These are phyloP conservation scores for Lathamus discolor DNA, from an alignment of 2,113 vertebrate genomes.

Conservation along the genomic window DNA sequence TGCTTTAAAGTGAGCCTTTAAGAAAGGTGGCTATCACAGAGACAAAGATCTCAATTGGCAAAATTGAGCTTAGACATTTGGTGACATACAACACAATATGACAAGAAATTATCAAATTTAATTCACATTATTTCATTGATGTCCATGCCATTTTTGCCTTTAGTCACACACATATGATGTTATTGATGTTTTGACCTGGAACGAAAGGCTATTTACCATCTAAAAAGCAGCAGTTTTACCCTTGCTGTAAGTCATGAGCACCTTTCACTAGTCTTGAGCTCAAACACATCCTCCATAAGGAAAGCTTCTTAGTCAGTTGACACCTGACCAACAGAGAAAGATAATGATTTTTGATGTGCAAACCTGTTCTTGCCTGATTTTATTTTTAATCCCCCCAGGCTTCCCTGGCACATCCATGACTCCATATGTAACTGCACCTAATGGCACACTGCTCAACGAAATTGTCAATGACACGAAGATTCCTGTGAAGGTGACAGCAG, in stretches of 20 bases:
- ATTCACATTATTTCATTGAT: neutral
- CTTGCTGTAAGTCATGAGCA: neutral
- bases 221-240: neutral
- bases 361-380: neutral
- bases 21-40: neutral
- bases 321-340: neutral
- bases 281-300: neutral
- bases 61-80: neutral
- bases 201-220: fast-evolving
- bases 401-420: neutral
- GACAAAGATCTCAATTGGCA: neutral
- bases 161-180: neutral
- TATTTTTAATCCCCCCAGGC: neutral
- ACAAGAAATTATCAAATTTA: neutral
- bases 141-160: neutral
- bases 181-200: neutral
- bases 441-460: constrained; percentile 57
- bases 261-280: neutral
- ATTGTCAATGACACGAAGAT: constrained; percentile 59
- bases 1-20: neutral
- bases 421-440: neutral
- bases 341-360: neutral
- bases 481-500: constrained; percentile 66
- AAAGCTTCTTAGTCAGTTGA: neutral
- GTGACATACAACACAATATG: neutral